Base-by-base conservation (phyloP, 2,113 vertebrate genomes). In the Ciconia boyciana region DNA sequence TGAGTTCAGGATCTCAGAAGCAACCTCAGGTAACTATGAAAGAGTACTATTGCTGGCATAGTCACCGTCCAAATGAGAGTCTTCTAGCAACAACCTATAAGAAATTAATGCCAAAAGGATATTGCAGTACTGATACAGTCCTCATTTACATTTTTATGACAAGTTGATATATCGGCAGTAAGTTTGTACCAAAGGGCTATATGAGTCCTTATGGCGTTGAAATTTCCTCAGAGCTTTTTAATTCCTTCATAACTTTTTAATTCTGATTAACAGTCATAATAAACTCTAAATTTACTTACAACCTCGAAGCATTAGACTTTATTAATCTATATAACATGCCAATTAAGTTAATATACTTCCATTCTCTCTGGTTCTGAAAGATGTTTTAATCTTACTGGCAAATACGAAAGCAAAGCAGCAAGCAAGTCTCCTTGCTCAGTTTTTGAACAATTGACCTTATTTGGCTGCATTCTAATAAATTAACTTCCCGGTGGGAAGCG, bases 191-290 rank as follows among this genome's bases (percentile, higher is more conserved):
- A 39, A 95, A 94, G 32, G 48, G 54, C 28, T 82, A 17, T n/a
- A 77, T 15, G 21, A 92, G 52, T 81, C 82, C 69, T 90, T 51
- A 62, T 18, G 46, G 92, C 80, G 86, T 0, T 85, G 82, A 87
- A 91, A 91, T 88, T 92, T 92, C 85, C 79, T 82, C 55, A 79
- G 66, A 95, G 70, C 58, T 92, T 89, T 92, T 78, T 83, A 94
- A 83, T 90, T 81, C 57, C 51, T 90, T 51, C 32, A 25, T 77
- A 91, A 92, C 31, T 76, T 91, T 95, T 90, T 64, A 94, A 94
- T 93, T 95, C 64, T 90, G 89, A 97, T 96, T 94, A 97, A 92
- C 77, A 90, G 62, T 74, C 87, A 54, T 90, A 96, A 91, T 95
- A 96, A 88, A 87, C 92, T 94, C 93, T 55, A 94, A 82, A 91